Evolutionary conservation across 2,888 invertebrate genomes (phyloP), one percentile per base, ranked within the genome.

Genomic region (Pollenia labialis): DNA sequence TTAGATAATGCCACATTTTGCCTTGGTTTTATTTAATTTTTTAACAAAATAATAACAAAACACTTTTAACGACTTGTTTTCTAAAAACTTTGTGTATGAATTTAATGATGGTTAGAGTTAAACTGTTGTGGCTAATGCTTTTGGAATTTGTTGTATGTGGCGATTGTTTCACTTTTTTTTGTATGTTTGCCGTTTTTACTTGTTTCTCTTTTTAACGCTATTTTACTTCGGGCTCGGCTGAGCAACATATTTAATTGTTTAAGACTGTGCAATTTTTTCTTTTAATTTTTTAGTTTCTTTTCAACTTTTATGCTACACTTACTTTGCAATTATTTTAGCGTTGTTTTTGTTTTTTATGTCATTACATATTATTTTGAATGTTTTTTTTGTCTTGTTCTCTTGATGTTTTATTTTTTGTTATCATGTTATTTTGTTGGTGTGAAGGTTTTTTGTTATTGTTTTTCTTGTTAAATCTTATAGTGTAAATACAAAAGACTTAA

Each of bases 241-340:
- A 46, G 66, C 50, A 66, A 76, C 68, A 77, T 72, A 66, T 81
- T 87, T 52, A 77, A 84, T 87, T 81, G 81, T 62, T 64, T 48
- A 56, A 58, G 60, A 50, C n/a, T 9, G 58, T 79, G 44, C 52
- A 23, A 23, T 23, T 60, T 18, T 60, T 74, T 42, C 66, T 80
- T 64, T 62, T 54, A 11, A 32, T 32, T 18, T 46, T 77, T 64
- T 58, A 10, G 44, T 71, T 75, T 66, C n/a, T 18, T 62, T 62
- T 80, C 16, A 66, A 18, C 7, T n/a, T 52, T 58, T 48, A n/a
- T 52, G 66, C 11, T 74, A 32, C 11, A 46, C 69, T 72, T 81
- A n/a, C 18, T 10, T 60, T 68, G 54, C 66, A 42, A 68, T 81
- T 76, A 42, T 71, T 75, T 52, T 71, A 4, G 48, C 12, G 23